phyloP scores from a whole-genome alignment of 2,797 vertebrate genomes.

The Galaxias olidus region DNA sequence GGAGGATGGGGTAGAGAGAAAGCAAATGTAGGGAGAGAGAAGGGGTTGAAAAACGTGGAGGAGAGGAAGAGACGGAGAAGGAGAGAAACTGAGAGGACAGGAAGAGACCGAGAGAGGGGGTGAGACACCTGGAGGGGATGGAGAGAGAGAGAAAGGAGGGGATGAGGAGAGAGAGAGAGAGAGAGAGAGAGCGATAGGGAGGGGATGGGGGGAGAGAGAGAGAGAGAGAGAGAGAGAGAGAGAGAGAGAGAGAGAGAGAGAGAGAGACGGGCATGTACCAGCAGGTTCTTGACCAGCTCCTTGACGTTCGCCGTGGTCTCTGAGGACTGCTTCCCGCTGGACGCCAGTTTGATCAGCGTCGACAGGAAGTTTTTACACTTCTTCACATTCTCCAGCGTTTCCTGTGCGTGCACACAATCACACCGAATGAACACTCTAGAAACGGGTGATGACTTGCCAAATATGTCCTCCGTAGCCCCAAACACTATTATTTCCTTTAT shows the following conservation, averaged over 20 bases:
- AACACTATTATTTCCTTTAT: no score
- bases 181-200: background rate
- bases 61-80: background rate
- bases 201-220: background rate
- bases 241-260: background rate
- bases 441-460: no score
- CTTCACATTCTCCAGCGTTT: constrained; percentile 94
- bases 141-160: background rate
- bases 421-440: no score
- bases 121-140: background rate
- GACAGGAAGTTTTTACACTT: constrained; percentile 93
- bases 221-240: background rate
- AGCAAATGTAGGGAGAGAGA: background rate
- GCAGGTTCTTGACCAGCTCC: constrained; percentile 86
- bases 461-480: no score
- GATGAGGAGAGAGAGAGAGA: background rate
- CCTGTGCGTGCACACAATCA: constrained; percentile 64
- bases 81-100: background rate
- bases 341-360: constrained; percentile 91
- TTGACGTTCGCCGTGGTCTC: constrained; percentile 90
- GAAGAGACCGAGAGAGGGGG: background rate
- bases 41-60: background rate
- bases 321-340: constrained; percentile 87
- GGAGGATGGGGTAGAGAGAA: no score
- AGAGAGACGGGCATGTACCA: constrained; percentile 70